Evolutionary conservation across 2,888 invertebrate genomes (phyloP), one percentile per base, ranked within the genome.

Genomic region (Hydropsyche betteni): DNA sequence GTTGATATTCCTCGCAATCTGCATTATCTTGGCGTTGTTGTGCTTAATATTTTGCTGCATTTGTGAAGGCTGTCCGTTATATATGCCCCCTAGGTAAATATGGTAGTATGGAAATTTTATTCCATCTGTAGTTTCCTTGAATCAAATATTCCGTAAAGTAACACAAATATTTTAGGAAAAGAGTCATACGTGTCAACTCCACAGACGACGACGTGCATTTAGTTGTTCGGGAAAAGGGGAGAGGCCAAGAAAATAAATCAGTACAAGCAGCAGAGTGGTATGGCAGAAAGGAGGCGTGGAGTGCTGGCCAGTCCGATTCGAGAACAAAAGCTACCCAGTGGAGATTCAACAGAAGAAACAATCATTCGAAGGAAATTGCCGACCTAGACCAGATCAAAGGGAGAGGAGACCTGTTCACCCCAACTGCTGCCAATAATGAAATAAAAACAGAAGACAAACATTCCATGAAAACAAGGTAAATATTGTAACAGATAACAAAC

Each of bases 31-130:
- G 38, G 90, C 92, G 10, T 88, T 94, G 79, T 84, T 94, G 76
- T 88, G 91, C 73, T 86, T 95, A 69, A 90, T 95, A 78, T 88
- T 94, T 77, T 96, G 95, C 84, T 95, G 95, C 82, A 91, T 94
- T 79, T 95, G 94, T 82, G 92, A 93, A 80, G 92, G 93, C 81
- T 95, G 95, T 82, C 94, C 94, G n/a, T 88, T 94, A 72, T 94
- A 93, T 81, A 91, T 91, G 85, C 92, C 92, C 73, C 90, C 92
- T 72, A 91, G 93, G 90, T 90, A 88, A 85, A 80, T 82, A 68
- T 24, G 44, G 34, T 61, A 72, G 64, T 64, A 64, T 64, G 64
- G 64, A 36, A 64, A 36, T 36, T 68, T 52, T 71, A 51, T 50
- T 58, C 52, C 75, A 52, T 72, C 72, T 50, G 73, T 74, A 77